A percentile compares a stretch with the other conserved stretches of the same genome.
These are phyloP conservation scores for Lypha dubia DNA, from an alignment of 2,888 invertebrate genomes.

Conservation along the genomic window DNA sequence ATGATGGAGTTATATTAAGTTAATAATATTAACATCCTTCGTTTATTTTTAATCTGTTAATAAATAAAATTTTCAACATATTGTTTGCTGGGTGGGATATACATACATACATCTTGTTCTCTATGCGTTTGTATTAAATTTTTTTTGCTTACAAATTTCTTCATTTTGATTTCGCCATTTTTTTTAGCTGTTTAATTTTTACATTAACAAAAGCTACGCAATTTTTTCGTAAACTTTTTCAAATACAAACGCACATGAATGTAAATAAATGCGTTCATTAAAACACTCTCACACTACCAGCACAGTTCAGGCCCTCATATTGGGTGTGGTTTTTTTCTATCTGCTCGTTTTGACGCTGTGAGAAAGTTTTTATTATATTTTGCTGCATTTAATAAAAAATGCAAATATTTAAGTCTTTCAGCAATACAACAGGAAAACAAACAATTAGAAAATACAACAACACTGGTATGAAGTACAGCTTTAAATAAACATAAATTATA, in stretches of 20 bases:
- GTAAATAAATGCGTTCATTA: conserved; percentile 29
- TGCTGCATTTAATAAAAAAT: conserved; percentile 52
- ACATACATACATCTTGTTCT: not conserved
- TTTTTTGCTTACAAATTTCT: conserved; percentile 11
- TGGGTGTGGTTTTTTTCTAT: conserved; percentile 59
- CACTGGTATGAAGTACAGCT: too few species aligned
- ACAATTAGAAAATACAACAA: conserved; percentile 7
- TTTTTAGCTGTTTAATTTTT: conserved; percentile 28
- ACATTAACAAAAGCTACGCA: conserved; percentile 42
- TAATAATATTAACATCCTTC: too few species aligned
- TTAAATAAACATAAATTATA: not conserved
- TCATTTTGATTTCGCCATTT: conserved; percentile 50
- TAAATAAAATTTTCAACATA: not conserved
- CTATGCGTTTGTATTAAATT: not conserved
- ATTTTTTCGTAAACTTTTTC: conserved; percentile 42
- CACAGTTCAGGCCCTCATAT: conserved; percentile 31
- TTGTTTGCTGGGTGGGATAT: conserved; percentile 4
- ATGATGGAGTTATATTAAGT: too few species aligned
- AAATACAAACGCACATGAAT: too few species aligned
- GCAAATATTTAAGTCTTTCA: conserved; percentile 53
- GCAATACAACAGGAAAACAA: not conserved
- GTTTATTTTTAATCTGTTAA: too few species aligned
- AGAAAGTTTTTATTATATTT: conserved; percentile 10
- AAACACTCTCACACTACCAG: conserved; percentile 7
- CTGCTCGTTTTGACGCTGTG: not conserved